phyloP scores from a whole-genome alignment of 1,140 invertebrate species.

The Galleria mellonella region DNA sequence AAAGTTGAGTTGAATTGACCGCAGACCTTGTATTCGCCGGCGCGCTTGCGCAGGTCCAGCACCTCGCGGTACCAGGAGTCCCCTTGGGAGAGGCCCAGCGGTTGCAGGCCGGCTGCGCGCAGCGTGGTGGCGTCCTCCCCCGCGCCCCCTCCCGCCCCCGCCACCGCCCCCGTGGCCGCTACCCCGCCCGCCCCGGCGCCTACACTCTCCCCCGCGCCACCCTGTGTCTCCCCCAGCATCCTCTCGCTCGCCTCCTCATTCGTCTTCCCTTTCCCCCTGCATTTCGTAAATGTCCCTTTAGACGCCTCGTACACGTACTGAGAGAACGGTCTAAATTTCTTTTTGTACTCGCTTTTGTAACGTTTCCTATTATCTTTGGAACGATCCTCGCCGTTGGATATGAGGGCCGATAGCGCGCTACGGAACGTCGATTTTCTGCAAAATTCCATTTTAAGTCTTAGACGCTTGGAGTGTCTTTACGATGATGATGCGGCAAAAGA shows the following conservation, averaged over 20 bases:
- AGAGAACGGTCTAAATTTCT: slow-evolving; percentile 88
- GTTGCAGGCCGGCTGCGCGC: slow-evolving; percentile 57
- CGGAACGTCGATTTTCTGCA: slow-evolving; percentile 75
- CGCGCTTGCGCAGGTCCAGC: slow-evolving; percentile 91
- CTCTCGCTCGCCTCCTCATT: slow-evolving; percentile 66
- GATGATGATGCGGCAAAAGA: slow-evolving; percentile 66
- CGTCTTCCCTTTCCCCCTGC: slow-evolving; percentile 74
- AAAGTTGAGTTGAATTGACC: slow-evolving; percentile 19
- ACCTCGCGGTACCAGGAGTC: slow-evolving; percentile 89
- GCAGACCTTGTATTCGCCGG: slow-evolving; percentile 92
- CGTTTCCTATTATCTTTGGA: slow-evolving; percentile 75
- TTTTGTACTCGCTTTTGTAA: slow-evolving; percentile 84
- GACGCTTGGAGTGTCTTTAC: slow-evolving; percentile 41
- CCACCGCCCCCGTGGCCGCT: slow-evolving; percentile 39
- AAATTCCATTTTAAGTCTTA: slow-evolving; percentile 71
- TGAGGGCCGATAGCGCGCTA: slow-evolving; percentile 73
- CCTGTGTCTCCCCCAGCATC: slow-evolving; percentile 44
- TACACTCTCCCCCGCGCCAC: slow-evolving; percentile 20
- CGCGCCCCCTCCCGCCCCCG: slow-evolving; percentile 43
- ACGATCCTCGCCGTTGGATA: slow-evolving; percentile 72
- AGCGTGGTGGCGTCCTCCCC: slow-evolving; percentile 50
- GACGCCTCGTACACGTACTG: slow-evolving; percentile 84
- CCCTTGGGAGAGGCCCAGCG: slow-evolving; percentile 61
- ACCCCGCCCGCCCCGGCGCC: slow-evolving; percentile 74
- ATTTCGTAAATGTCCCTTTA: slow-evolving; percentile 82